These are phyloP conservation scores for Tetramorium bicarinatum DNA, from an alignment of 2,888 invertebrate genomes.

Conservation along the genomic window DNA sequence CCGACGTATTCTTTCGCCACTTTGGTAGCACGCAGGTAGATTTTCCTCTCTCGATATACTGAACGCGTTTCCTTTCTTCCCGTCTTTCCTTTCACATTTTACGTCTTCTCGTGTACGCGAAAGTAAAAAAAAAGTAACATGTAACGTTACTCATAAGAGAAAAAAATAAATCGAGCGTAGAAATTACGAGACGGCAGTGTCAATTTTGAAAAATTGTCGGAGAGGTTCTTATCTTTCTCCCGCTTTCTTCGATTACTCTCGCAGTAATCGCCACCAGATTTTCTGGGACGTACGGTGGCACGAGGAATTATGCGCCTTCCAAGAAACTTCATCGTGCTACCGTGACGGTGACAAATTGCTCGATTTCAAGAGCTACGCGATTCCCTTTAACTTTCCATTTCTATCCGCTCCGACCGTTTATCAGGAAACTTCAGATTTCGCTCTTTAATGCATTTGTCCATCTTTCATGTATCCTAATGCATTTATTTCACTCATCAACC, in stretches of 20 bases:
- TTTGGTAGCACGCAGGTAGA: background rate
- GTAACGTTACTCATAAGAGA: background rate
- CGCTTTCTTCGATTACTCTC: conserved; percentile 8
- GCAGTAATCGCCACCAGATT: conserved; percentile 36
- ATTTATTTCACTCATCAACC: conserved; percentile 1
- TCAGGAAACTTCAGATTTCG: conserved; percentile 48
- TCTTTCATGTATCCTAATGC: conserved; percentile 22
- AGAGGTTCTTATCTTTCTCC: background rate
- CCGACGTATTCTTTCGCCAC: background rate
- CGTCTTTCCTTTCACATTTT: background rate
- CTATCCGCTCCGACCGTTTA: conserved; percentile 27
- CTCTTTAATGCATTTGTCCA: conserved; percentile 33
- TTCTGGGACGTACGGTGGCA: background rate
- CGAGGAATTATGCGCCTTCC: conserved; percentile 25
- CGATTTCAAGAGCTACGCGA: conserved; percentile 41
- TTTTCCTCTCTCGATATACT: background rate
- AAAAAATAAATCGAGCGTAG: background rate
- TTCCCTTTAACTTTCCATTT: conserved; percentile 43
- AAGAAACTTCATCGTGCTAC: conserved; percentile 35
- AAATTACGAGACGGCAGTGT: background rate
- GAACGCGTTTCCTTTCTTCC: conserved; percentile 13
- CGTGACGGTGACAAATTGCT: conserved; percentile 51
- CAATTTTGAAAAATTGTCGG: conserved; percentile 7
- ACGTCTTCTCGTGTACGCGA: background rate
- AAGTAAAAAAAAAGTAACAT: background rate